Base-by-base conservation (phyloP, 2,888 invertebrate species). In the Parnassius apollo region DNA sequence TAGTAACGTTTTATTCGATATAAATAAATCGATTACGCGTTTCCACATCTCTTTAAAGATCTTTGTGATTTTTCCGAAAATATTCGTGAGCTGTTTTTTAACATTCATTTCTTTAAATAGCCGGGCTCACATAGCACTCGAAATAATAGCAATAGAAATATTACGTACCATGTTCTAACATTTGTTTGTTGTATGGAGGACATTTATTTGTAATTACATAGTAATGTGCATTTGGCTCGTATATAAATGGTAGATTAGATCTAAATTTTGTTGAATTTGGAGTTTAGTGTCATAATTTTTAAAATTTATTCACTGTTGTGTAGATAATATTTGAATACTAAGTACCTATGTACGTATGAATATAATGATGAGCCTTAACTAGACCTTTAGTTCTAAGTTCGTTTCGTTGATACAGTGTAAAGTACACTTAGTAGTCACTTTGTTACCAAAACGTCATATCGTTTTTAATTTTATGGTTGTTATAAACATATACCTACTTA, bases 291-390 rank as follows among this genome's bases (percentile, higher is more conserved):
- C 75, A 77, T 71, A 77, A 83, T 83, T 85, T 83, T 86, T 83
- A 77, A 78, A 85, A 80, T 86, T 84, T 86, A 86, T 88, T 88
- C 78, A 85, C 82, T 89, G 89, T 90, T 90, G 85, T 90, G 83
- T 87, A 86, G 83, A 81, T 84, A 59, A 83, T 80, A 75, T 82
- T 82, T 78, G 75, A 70, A 67, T 72, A 72, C 63, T 69, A 35
- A 35, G 35, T 35, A 18, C 18, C 18, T 18, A 75, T 68, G 77
- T 79, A 78, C 77, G 80, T 82, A 82, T 83, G 80, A 77, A 80
- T 83, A 76, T 83, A 82, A 84, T 72, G 80, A 80, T 74, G 76
- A 88, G 88, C 89, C 87, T 90, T 88, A 79, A 74, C 76, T 86
- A 77, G 81, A 72, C 70, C 25, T 75, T 83, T 87, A 87, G 83